Conservation (phyloP, 64 coral and sea anemone genomes). For the Stichodactyla helianthus region DNA sequence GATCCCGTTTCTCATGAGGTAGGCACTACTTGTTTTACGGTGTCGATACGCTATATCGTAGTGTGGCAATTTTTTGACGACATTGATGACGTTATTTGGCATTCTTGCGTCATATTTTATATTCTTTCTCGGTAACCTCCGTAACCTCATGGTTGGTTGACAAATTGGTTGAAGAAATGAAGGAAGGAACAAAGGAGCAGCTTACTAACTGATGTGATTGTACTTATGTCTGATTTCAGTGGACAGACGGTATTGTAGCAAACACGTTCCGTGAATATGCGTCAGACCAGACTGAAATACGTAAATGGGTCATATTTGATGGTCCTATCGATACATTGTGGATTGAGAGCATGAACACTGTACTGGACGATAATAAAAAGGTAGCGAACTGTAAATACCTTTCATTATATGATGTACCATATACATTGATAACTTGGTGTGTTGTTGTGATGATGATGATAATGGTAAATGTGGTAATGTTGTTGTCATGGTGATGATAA, state of each 20-base stretch:
- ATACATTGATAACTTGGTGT: too few relatives aligned
- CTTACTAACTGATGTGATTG: neutral
- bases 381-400: neutral
- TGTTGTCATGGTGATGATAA: too few relatives aligned
- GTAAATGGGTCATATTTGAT: constrained; percentile 99
- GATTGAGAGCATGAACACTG: constrained; percentile 99
- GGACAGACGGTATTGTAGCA: constrained; percentile 99
- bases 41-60: neutral
- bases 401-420: neutral
- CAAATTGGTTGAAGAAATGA: too few relatives aligned
- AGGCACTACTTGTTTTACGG: neutral
- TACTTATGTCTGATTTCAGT: constrained; percentile 28
- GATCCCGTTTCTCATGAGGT: constrained; percentile 98
- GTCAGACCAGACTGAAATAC: constrained; percentile 82
- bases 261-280: constrained; percentile 99
- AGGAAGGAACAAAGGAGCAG: neutral
- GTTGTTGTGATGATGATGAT: too few relatives aligned
- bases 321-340: constrained; percentile 97
- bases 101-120: too few relatives aligned
- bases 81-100: neutral
- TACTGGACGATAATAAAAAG: constrained; percentile 98
- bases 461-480: too few relatives aligned
- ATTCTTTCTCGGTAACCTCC: too few relatives aligned
- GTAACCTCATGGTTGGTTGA: too few relatives aligned
- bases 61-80: neutral